These are phyloP conservation scores for Propithecus perrieri DNA, from an alignment of 2,797 vertebrate species.

Conservation along the genomic window DNA sequence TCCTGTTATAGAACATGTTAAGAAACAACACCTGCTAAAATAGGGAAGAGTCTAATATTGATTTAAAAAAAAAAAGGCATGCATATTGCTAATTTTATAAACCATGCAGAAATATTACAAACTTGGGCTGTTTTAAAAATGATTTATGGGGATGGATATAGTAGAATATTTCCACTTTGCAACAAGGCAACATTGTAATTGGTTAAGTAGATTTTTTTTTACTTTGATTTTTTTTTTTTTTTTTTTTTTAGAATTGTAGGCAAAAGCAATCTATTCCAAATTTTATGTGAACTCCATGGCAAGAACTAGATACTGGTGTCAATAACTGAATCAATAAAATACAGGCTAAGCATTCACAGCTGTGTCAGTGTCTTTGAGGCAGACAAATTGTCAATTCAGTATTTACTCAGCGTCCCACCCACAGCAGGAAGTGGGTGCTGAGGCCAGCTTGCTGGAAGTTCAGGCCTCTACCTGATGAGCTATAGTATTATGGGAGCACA, in stretches of 20 bases:
- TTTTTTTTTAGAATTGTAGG: not conserved
- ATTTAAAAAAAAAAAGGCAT: not conserved
- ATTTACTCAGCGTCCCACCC: conserved; percentile 25
- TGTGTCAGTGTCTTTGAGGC: conserved; percentile 36
- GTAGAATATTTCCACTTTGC: conserved; percentile 38
- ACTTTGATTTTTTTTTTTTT: not conserved
- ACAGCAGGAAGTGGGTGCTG: conserved; percentile 2
- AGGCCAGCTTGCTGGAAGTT: conserved; percentile 10
- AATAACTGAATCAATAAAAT: not conserved
- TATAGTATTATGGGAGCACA: conserved; percentile 19
- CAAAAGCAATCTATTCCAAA: not conserved
- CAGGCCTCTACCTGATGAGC: conserved; percentile 1
- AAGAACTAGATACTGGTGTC: not conserved
- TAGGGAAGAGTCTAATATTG: not conserved
- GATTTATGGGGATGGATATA: not conserved
- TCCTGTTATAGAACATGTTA: not conserved
- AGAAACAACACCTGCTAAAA: conserved; percentile 15
- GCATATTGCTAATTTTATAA: not conserved
- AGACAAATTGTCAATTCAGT: not conserved
- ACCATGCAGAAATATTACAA: not conserved
- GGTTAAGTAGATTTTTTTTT: not conserved
- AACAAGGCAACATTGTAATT: not conserved
- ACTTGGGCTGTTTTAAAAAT: conserved; percentile 13
- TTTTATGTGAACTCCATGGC: not conserved
- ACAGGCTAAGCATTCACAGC: not conserved